Evolutionary conservation across 2,113 vertebrate species (phyloP).

Genomic region (Gambusia affinis): DNA sequence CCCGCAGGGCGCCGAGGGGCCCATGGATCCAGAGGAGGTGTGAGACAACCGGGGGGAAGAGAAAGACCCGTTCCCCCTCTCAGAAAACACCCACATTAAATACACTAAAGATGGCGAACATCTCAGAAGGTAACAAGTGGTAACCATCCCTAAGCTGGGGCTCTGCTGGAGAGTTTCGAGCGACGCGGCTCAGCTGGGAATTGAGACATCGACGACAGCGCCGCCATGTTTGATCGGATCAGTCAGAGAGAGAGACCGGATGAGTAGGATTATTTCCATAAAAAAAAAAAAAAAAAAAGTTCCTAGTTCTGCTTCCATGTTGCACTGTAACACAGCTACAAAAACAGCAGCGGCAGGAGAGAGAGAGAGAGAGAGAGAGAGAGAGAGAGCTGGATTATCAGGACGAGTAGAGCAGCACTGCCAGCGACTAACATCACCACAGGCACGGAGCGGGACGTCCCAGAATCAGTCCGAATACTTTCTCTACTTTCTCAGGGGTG

Average conservation of each 20-base stretch:
- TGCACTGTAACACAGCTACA: slow-evolving; percentile 60
- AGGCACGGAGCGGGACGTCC: slow-evolving; percentile 48
- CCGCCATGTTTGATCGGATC: slow-evolving; percentile 45
- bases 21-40: slow-evolving; percentile 82
- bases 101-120: slow-evolving; percentile 57
- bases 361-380: slow-evolving; percentile 19
- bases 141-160: slow-evolving; percentile 51
- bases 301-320: slow-evolving; percentile 66
- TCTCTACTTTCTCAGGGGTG: slow-evolving; percentile 76
- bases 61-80: slow-evolving; percentile 17
- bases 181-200: slow-evolving; percentile 49
- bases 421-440: slow-evolving; percentile 54
- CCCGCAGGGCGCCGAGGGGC: slow-evolving; percentile 76
- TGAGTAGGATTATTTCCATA: slow-evolving; percentile 57
- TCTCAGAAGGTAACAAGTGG: slow-evolving; percentile 58
- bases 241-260: slow-evolving; percentile 38
- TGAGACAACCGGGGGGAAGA: slow-evolving; percentile 47
- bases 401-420: slow-evolving; percentile 62
- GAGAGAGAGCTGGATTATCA: slow-evolving; percentile 51
- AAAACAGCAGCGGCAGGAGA: slow-evolving; percentile 1
- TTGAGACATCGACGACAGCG: slow-evolving; percentile 51
- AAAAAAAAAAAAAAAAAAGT: slow-evolving; percentile 2
- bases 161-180: slow-evolving; percentile 45
- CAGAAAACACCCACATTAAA: slow-evolving; percentile 54
- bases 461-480: slow-evolving; percentile 65